Evolutionary conservation across 1,140 invertebrate species (phyloP), one percentile per base, ranked within the genome.

Genomic region (Sitobion miscanthi): DNA sequence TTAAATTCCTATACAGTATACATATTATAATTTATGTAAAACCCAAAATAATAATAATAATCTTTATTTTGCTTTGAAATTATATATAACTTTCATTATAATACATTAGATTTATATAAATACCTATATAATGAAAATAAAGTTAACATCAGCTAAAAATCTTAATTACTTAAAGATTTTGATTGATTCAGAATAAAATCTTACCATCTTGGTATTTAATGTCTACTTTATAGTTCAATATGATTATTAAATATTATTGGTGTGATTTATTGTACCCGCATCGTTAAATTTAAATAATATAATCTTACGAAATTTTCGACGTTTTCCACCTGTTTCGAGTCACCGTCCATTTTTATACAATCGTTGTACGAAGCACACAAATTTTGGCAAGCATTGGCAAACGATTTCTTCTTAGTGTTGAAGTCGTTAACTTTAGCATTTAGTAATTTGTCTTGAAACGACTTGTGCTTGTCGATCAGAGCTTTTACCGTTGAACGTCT

Each of bases 301-400:
- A 54, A 49, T 87, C 86, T 49, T 52, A 87, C 86, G 7, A 87
- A 49, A 87, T 30, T 49, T 14, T 87, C 14, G 30, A 87, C 45
- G 20, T 87, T 8, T n/a, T 87, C 86, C 86, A 35, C n/a, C 8
- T 47, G 86, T 21, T 35, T 9, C 0, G 47, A 6, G 38, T 87
- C 86, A 52, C 86, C 86, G 20, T 87, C n/a, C 47, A 87, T 87
- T n/a, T 52, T n/a, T 49, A n/a, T 49, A 35, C 86, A 47, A 87
- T 49, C 47, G 17, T 87, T 49, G 47, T 30, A 49, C 47, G 86
- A 52, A 3, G 21, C 1, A 49, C 5, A 17, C 5, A 87, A 1
- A 20, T 52, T 35, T 49, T 87, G 2, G 35, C 47, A 87, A 87
- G 86, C 86, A n/a, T 30, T 87, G 6, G 4, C 21, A 8, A 87